These are phyloP conservation scores for Aleadryas rufinucha DNA, from an alignment of 2,113 vertebrate species.

Conservation along the genomic window DNA sequence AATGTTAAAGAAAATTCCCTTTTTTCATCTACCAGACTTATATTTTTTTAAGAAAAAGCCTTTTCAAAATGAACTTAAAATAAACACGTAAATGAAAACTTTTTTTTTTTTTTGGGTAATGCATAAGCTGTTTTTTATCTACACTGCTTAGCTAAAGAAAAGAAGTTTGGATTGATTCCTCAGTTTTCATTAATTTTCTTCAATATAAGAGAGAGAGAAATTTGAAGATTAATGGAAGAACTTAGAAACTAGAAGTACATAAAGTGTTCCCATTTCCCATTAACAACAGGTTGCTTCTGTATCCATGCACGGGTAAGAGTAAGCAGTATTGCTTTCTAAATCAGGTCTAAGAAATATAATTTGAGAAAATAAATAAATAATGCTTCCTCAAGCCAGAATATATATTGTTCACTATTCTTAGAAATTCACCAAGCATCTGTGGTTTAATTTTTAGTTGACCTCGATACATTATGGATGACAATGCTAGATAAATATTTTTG, in stretches of 20 bases:
- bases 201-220: neutral
- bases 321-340: neutral
- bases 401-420: neutral
- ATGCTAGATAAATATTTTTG: constrained; percentile 19
- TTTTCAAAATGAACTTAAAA: neutral
- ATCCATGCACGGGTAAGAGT: neutral
- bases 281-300: neutral
- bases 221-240: neutral
- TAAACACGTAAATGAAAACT: neutral
- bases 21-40: neutral
- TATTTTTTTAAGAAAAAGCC: neutral
- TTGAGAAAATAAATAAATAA: neutral
- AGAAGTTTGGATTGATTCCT: neutral
- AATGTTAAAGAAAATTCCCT: neutral
- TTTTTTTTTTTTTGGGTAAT: neutral
- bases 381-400: neutral
- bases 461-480: constrained; percentile 11
- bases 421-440: neutral
- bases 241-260: neutral
- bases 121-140: neutral
- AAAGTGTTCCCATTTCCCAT: neutral
- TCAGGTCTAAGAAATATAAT: neutral
- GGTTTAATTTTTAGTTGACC: constrained; percentile 26
- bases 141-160: neutral
- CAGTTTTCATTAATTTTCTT: neutral